Evolutionary conservation across 35 echinoderm and acorn worm genomes (phyloP).

Genomic region (Stichopus chloronotus): DNA sequence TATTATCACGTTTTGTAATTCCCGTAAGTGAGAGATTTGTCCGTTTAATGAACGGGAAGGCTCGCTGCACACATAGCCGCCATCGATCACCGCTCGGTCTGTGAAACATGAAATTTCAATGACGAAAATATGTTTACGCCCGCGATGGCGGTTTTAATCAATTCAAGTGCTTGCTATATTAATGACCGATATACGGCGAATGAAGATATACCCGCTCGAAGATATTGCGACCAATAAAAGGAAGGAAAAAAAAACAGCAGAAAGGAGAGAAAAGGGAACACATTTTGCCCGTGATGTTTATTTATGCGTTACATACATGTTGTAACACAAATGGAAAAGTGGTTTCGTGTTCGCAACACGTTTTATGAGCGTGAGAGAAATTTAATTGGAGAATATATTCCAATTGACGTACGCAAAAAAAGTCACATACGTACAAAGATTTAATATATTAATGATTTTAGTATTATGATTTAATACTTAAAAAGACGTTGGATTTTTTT

Average conservation of each 20-base stretch:
- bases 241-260: no score
- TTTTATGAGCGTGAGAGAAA: neutral
- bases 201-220: neutral
- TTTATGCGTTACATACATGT: slow-evolving; percentile 8
- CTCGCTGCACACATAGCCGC: neutral
- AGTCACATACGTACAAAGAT: no score
- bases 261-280: no score
- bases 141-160: neutral
- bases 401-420: no score
- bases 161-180: neutral
- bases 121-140: neutral
- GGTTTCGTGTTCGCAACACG: neutral
- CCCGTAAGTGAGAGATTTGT: neutral
- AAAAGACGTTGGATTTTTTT: no score
- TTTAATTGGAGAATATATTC: no score
- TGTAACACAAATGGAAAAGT: neutral
- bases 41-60: neutral
- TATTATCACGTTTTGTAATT: slow-evolving; percentile 26
- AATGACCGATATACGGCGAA: neutral
- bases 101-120: neutral
- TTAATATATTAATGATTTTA: no score
- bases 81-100: neutral
- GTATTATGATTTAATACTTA: no score
- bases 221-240: neutral
- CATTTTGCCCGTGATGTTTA: neutral